Evolutionary conservation across 2,113 vertebrate genomes (phyloP).

Genomic region (Phylloscopus trochiloides): DNA sequence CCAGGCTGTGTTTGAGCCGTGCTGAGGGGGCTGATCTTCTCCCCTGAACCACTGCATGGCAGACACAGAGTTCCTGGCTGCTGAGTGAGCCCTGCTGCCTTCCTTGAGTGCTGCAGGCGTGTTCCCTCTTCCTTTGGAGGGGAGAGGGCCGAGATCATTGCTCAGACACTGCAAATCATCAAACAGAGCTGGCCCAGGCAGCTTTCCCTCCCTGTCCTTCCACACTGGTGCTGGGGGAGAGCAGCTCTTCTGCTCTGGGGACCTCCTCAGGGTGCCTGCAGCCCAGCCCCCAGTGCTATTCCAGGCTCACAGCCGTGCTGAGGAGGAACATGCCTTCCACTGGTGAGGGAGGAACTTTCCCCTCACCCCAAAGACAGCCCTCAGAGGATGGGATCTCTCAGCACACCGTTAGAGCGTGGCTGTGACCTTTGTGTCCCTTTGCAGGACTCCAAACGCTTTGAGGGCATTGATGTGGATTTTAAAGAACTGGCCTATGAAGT

Average conservation of each 20-base stretch:
- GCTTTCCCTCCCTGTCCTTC: neutral
- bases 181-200: neutral
- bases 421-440: neutral
- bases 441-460: slow-evolving; percentile 89
- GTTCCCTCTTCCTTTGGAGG: neutral
- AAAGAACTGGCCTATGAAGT: slow-evolving; percentile 81
- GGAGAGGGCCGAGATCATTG: neutral
- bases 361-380: neutral
- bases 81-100: neutral
- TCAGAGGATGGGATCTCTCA: neutral
- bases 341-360: neutral
- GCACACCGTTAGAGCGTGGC: accelerated
- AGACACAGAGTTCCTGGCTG: neutral
- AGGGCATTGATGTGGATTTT: slow-evolving; percentile 89
- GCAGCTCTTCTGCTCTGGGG: neutral
- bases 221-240: neutral
- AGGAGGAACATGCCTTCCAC: neutral
- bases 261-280: neutral
- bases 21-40: neutral
- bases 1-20: neutral
- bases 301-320: accelerated
- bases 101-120: neutral
- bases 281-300: neutral
- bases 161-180: neutral
- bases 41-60: neutral